Base-by-base conservation (phyloP, 1,140 invertebrate species). In the Rhynchophorus ferrugineus region DNA sequence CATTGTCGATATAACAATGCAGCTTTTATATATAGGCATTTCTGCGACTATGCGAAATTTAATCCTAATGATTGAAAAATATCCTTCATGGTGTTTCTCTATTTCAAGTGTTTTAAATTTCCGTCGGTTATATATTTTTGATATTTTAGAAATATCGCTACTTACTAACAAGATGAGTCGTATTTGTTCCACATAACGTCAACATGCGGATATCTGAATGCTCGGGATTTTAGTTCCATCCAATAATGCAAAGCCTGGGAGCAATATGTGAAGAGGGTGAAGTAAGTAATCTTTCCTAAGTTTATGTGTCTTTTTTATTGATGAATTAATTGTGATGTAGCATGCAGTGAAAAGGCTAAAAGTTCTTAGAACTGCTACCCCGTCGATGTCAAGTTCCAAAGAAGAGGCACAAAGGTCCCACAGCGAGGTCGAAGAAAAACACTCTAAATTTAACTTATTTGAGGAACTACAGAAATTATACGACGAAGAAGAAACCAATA, bases 191-290 rank as follows among this genome's bases (percentile, higher is more conserved):
- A n/a, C n/a, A n/a, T n/a, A n/a, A n/a, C n/a, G 24, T 5, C 37
- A 65, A 58, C 52, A 63, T 68, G 61, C 62, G 61, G 60, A 55
- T 61, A 63, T 64, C 65, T 68, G 63, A 63, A 70, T 69, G 70
- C 67, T 66, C n/a, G n/a, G n/a, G 66, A 69, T 68, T 68, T 59
- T 64, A 55, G 61, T 58, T 62, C 58, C 41, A 64, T 58, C 65
- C 64, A 75, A 77, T 69, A 67, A 78, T 78, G 76, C 76, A 77
- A 77, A 77, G 75, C 68, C 70, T 77, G 73, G 75, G 77, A 67
- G 75, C 73, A 66, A 73, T 74, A 73, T 77, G 74, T 73, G 74
- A 78, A 70, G 75, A 78, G 74, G 75, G 75, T 72, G 75, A 78
- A 69, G 76, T 78, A 69, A 72, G 75, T 73, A 53, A 5, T 29